Evolutionary conservation across 2,113 vertebrate genomes (phyloP), one percentile per base, ranked within the genome.

Genomic region (Corythoichthys intestinalis): DNA sequence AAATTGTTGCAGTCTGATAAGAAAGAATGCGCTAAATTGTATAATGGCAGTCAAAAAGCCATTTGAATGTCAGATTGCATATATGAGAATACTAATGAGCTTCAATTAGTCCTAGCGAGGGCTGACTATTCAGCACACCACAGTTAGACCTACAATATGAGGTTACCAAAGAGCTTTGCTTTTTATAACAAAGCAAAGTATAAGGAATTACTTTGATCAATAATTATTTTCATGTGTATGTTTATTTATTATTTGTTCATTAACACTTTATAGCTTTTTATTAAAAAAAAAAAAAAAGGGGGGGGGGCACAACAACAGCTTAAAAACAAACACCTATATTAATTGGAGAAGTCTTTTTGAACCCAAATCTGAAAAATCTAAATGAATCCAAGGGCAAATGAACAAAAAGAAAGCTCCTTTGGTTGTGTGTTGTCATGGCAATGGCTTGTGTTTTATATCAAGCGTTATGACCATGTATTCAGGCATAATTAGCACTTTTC

Each of bases 401-500:
- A 58, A 38, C 11, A 57, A 17, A 61, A 47, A 7, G 61, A 53
- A 28, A 74, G 41, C 28, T 57, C 28, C 53, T 28, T 50, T 74
- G 14, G 49, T 65, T 39, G 38, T 1, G 1, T 46, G 65, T 60
- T 70, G 62, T 13, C 52, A 71, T 69, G 50, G 28, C 54, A 75
- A 69, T 53, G 1, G 2, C 9, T 66, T 41, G 78, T 76, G 60
- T 78, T 66, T 71, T 70, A 66, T 66, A 62, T 62, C n/a, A 44
- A 10, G 11, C 17, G 41, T 44, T 46, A 20, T 14, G 20, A 65
- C 56, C 58, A 39, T 2, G 13, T 71, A 73, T 50, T 2, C 50
- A n/a, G 56, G 49, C 80, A 76, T 59, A 72, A 72, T 74, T 67
- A 52, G 82, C 41, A 28, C 20, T 28, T 28, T 28, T 28, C 20